phyloP scores from a whole-genome alignment of 2,888 invertebrate species.

The Yponomeuta sedellus region DNA sequence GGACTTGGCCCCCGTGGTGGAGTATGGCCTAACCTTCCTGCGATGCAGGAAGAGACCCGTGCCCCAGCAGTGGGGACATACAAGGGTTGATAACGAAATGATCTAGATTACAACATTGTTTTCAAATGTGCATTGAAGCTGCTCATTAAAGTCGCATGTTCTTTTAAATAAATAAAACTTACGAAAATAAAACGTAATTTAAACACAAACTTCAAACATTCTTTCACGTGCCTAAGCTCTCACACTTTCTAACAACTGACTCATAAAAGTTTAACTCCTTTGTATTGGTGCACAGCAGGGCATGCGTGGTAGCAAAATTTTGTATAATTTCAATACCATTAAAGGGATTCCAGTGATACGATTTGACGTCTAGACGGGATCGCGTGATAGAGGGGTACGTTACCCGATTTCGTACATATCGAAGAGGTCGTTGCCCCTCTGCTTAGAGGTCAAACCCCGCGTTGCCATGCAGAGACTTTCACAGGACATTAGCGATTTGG shows the following conservation, averaged over 20 bases:
- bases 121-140: no score
- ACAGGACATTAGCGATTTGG: constrained; percentile 39
- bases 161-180: no score
- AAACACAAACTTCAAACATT: no score
- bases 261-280: not conserved
- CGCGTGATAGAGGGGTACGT: constrained; percentile 58
- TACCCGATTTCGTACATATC: constrained; percentile 70
- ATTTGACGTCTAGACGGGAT: constrained; percentile 22
- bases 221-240: not conserved
- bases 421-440: constrained; percentile 61
- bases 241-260: not conserved
- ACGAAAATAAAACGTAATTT: no score
- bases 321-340: constrained; percentile 35
- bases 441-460: constrained; percentile 49
- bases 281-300: constrained; percentile 30
- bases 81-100: no score
- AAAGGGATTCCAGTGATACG: constrained; percentile 34
- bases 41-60: no score
- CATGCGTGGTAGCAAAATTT: constrained; percentile 60
- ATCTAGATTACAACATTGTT: no score
- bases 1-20: no score
- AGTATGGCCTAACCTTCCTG: no score
- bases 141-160: no score
- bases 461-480: constrained; percentile 31
- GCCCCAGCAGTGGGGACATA: no score